Evolutionary conservation across 1,140 invertebrate species (phyloP).

Genomic region (Drosophila persimilis): DNA sequence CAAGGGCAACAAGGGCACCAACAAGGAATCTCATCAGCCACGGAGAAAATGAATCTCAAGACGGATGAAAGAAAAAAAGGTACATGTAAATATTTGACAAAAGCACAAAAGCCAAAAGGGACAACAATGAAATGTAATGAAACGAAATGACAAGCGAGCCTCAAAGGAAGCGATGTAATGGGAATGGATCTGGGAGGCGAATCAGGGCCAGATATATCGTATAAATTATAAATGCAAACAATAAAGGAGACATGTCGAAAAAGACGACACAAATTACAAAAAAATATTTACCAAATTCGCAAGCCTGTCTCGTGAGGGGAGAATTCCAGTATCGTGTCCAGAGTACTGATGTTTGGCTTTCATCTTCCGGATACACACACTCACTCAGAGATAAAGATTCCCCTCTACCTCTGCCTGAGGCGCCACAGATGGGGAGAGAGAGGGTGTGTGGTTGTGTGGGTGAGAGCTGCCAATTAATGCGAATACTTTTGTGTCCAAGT

Average conservation of each 20-base stretch:
- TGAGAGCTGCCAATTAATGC: conserved; percentile 61
- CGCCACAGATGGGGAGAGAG: too few relatives aligned
- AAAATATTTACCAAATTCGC: neutral
- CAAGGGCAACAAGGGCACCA: too few relatives aligned
- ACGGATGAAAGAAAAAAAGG: conserved; percentile 19
- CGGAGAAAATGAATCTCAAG: neutral
- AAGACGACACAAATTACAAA: conserved; percentile 57
- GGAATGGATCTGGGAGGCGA: neutral
- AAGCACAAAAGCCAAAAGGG: conserved; percentile 68
- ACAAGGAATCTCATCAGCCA: neutral
- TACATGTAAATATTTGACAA: conserved; percentile 75
- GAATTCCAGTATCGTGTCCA: conserved; percentile 7
- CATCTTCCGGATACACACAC: conserved; percentile 17
- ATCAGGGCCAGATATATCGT: conserved; percentile 41
- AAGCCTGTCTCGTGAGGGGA: neutral
- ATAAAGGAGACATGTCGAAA: conserved; percentile 63
- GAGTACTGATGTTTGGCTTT: conserved; percentile 18
- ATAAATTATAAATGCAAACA: conserved; percentile 63
- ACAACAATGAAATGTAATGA: conserved; percentile 68
- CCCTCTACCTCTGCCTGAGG: conserved; percentile 1
- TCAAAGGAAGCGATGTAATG: conserved; percentile 28
- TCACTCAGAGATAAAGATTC: conserved; percentile 17
- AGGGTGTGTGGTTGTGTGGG: conserved; percentile 1
- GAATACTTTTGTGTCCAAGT: conserved; percentile 27
- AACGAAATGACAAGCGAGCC: conserved; percentile 66